Percentiles rank a stretch among this genome's conserved stretches.
These are phyloP conservation scores for Sebastes jordani DNA, from an alignment of 2,797 vertebrate species.

Conservation along the genomic window DNA sequence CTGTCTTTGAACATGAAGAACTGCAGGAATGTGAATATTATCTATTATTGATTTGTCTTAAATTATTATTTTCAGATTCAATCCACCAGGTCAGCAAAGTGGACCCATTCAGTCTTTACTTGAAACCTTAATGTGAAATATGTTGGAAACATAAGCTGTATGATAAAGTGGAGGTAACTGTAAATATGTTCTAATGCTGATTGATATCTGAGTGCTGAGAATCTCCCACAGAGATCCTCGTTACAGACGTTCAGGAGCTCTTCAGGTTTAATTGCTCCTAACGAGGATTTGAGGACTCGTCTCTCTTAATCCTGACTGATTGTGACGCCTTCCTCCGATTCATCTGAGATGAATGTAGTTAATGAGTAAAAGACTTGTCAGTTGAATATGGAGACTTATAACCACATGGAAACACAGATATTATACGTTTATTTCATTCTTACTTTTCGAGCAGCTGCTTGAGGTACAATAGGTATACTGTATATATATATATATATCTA, in stretches of 20 bases:
- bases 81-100: neutral
- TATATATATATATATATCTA: neutral
- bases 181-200: no score
- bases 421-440: neutral
- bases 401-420: neutral
- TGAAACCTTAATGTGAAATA: neutral
- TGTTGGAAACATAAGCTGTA: neutral
- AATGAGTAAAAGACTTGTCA: neutral
- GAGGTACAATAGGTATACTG: neutral
- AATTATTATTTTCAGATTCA: neutral
- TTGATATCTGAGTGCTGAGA: neutral
- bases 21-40: neutral
- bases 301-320: neutral
- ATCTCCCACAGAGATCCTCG: neutral
- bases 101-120: neutral
- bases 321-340: neutral
- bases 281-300: neutral
- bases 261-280: conserved; percentile 15
- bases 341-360: neutral
- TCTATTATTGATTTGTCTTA: neutral
- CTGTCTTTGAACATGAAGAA: neutral
- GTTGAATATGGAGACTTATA: neutral
- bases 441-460: neutral
- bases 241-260: neutral
- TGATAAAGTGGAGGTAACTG: neutral